Percentiles rank a stretch among this genome's conserved stretches.
Evolutionary conservation across 2,888 invertebrate genomes (phyloP).

Genomic region (Cryptophagus acutangulus): DNA sequence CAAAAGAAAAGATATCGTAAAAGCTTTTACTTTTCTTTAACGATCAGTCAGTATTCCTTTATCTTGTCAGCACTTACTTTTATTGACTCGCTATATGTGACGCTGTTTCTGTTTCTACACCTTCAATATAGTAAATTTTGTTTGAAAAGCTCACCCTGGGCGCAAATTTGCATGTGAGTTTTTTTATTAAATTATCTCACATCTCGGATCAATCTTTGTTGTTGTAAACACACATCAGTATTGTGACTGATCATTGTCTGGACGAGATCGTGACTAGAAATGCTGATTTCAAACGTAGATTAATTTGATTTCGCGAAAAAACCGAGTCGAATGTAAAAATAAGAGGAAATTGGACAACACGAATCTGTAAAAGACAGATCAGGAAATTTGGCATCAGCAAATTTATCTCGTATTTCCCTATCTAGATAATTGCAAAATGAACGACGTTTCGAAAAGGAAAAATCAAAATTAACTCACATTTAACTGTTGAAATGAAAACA

Average conservation of each 20-base stretch:
- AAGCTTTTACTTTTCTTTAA: conserved; percentile 1
- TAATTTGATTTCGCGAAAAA: conserved; percentile 3
- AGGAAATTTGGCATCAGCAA: conserved; percentile 26
- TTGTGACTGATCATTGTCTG: too few relatives aligned
- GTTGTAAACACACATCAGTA: neutral
- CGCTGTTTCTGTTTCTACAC: neutral
- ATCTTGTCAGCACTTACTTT: conserved; percentile 2
- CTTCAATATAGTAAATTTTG: too few relatives aligned
- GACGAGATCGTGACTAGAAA: conserved; percentile 3
- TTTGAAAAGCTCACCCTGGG: too few relatives aligned
- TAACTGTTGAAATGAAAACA: neutral
- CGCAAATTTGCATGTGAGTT: too few relatives aligned
- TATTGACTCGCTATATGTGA: neutral
- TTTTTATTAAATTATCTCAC: neutral
- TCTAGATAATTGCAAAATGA: too few relatives aligned
- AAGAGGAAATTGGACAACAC: conserved; percentile 25
- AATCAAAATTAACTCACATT: neutral
- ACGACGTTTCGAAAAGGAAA: neutral
- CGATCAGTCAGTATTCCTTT: neutral
- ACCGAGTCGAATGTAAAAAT: neutral
- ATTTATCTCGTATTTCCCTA: neutral
- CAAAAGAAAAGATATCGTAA: neutral
- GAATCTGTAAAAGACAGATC: conserved; percentile 29
- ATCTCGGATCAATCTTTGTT: neutral
- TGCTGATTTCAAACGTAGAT: neutral